Conservation (phyloP, 53 echinoderm and acorn worm genomes). For the Holothuria scabra region DNA sequence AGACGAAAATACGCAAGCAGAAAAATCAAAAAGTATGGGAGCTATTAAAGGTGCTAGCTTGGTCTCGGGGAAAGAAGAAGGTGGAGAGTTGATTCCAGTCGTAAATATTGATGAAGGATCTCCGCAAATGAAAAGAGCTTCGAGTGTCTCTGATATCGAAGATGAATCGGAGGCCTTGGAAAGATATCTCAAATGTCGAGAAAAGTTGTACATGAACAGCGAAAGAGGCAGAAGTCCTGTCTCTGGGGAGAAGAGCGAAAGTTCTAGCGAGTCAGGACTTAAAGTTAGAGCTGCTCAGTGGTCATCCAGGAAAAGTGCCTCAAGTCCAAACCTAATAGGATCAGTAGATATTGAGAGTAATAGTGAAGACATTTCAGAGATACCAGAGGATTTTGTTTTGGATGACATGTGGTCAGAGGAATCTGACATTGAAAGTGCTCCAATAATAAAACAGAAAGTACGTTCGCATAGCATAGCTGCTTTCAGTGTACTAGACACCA, state of each 20-base stretch:
- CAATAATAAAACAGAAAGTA: constrained; percentile 43
- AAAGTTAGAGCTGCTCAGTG: not conserved
- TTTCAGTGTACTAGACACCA: constrained; percentile 63
- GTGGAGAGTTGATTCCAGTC: too few species aligned
- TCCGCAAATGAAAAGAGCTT: too few species aligned
- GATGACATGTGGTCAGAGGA: constrained; percentile 78
- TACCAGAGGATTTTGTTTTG: constrained; percentile 47
- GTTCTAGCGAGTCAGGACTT: not conserved
- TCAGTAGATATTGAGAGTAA: constrained; percentile 43
- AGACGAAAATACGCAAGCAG: not conserved
- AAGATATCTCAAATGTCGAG: constrained; percentile 9
- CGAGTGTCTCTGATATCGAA: constrained; percentile 13
- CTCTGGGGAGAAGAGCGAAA: not conserved
- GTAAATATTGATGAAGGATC: too few species aligned
- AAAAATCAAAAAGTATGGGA: constrained; percentile 13
- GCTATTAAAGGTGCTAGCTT: not conserved
- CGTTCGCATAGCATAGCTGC: constrained; percentile 74
- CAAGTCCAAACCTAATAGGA: constrained; percentile 3
- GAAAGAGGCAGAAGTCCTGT: not conserved
- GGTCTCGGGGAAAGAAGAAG: not conserved
- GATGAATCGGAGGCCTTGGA: constrained; percentile 17
- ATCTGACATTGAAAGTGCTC: constrained; percentile 47
- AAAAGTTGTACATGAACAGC: not conserved
- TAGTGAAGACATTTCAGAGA: not conserved
- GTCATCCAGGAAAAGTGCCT: not conserved